A percentile compares a stretch with the other conserved stretches of the same genome.
phyloP scores from a whole-genome alignment of 2,113 vertebrate genomes.

The Pseudorasbora parva region DNA sequence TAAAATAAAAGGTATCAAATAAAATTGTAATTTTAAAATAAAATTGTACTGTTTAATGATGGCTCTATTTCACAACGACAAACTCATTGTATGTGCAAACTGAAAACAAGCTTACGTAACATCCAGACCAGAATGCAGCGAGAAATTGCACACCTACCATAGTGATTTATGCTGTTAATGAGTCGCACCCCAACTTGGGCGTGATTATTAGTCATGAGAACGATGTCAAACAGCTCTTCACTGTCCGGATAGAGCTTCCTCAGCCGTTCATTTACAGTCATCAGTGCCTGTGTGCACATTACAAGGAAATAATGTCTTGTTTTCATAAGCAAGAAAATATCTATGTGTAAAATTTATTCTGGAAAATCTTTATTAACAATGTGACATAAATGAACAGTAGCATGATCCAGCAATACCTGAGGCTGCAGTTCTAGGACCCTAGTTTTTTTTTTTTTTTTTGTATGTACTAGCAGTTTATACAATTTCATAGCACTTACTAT shows the following conservation, averaged over 20 bases:
- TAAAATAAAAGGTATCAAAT: no score
- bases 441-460: no score
- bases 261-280: conserved; percentile 86
- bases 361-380: no score
- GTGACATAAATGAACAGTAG: no score
- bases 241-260: conserved; percentile 88
- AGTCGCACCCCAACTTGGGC: conserved; percentile 96
- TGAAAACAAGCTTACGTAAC: background rate
- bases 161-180: conserved; percentile 98
- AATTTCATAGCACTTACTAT: no score
- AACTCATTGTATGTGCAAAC: background rate
- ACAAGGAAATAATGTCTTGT: background rate
- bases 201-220: conserved; percentile 97
- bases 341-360: no score
- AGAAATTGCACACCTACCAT: conserved; percentile 77
- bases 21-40: no score
- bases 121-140: background rate
- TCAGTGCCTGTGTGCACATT: conserved; percentile 71
- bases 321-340: background rate
- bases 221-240: conserved; percentile 94
- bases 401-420: no score
- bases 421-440: no score
- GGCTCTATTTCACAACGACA: background rate
- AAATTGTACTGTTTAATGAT: background rate
- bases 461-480: no score